These are phyloP conservation scores for Nothura maculosa DNA, from an alignment of 2,797 vertebrate species.

Conservation along the genomic window DNA sequence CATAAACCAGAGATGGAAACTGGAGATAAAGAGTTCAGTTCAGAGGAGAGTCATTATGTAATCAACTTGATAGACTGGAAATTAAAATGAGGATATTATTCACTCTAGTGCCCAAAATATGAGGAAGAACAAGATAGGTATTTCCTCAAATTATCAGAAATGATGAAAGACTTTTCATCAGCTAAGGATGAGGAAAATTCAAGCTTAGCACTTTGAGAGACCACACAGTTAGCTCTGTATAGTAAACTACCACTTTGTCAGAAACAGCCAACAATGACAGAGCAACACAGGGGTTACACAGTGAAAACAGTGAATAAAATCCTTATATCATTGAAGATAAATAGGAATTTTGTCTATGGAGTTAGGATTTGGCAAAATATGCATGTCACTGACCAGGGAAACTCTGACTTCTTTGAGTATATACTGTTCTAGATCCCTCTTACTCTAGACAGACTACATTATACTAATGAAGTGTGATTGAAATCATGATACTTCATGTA, in stretches of 20 bases:
- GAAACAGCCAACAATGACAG: neutral
- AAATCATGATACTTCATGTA: neutral
- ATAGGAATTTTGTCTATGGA: neutral
- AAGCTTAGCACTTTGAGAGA: neutral
- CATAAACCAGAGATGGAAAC: slow-evolving; percentile 40
- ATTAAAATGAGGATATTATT: neutral
- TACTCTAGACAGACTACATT: neutral
- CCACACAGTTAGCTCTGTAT: slow-evolving; percentile 24
- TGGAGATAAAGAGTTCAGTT: neutral
- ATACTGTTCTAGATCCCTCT: neutral
- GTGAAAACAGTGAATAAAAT: neutral
- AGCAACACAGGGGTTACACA: neutral
- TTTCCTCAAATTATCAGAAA: slow-evolving; percentile 45
- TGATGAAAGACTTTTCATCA: slow-evolving; percentile 44
- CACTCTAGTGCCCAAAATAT: neutral
- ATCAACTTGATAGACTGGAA: slow-evolving; percentile 3
- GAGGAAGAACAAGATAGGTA: slow-evolving; percentile 11
- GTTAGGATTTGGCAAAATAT: neutral
- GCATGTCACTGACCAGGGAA: neutral
- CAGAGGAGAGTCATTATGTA: neutral
- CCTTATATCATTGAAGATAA: neutral
- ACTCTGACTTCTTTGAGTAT: neutral
- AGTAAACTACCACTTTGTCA: neutral
- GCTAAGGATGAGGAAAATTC: slow-evolving; percentile 7
- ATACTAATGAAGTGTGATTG: neutral